Evolutionary conservation across 2,888 invertebrate species (phyloP).

Genomic region (Nomada ruficornis): DNA sequence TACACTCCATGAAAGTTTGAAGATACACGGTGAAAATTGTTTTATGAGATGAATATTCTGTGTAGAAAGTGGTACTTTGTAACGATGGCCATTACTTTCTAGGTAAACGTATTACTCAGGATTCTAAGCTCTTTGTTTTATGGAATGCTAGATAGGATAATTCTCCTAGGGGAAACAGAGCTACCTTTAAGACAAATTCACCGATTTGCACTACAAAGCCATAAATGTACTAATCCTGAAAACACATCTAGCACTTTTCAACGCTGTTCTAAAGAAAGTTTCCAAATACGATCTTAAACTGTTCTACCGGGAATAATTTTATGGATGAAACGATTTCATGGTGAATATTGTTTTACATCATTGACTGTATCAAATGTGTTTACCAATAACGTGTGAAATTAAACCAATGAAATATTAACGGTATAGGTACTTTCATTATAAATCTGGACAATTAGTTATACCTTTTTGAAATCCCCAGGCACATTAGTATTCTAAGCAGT

Average conservation of each 20-base stretch:
- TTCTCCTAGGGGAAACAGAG: background rate
- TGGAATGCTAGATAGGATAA: slow-evolving; percentile 7
- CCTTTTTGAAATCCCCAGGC: no score
- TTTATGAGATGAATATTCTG: background rate
- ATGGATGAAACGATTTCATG: background rate
- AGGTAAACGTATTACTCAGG: slow-evolving; percentile 9
- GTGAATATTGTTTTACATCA: background rate
- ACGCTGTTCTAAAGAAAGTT: background rate
- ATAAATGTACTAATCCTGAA: background rate
- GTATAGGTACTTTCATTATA: no score
- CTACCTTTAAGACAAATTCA: slow-evolving; percentile 3
- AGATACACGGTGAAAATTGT: background rate
- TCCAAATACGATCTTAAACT: background rate
- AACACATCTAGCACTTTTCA: no score
- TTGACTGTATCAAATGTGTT: no score
- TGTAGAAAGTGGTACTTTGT: background rate
- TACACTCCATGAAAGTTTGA: background rate
- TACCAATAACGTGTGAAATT: background rate
- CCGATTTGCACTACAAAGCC: background rate
- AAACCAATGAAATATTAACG: no score
- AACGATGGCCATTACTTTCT: background rate
- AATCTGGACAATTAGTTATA: no score
- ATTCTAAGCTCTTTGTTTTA: slow-evolving; percentile 14
- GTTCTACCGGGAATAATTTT: background rate
- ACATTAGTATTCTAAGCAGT: no score